Evolutionary conservation across 1,140 invertebrate genomes (phyloP).

Genomic region (Sycophaga agraensis): DNA sequence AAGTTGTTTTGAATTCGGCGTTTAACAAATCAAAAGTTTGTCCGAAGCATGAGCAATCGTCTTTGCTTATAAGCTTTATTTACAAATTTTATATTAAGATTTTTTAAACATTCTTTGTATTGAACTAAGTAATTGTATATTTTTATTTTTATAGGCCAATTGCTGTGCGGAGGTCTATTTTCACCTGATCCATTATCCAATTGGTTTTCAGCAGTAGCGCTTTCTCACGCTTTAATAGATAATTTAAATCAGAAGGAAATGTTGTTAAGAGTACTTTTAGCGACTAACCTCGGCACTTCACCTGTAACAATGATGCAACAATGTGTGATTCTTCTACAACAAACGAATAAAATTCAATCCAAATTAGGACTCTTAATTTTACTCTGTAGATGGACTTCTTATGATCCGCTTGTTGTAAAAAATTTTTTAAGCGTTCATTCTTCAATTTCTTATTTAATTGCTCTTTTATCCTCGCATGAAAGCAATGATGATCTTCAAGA

Average conservation of each 20-base stretch:
- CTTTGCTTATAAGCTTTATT: too few species aligned
- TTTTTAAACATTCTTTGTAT: too few species aligned
- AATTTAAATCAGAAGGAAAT: conserved; percentile 89
- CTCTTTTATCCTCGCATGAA: conserved; percentile 69
- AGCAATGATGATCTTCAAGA: conserved; percentile 72
- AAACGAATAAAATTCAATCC: conserved; percentile 83
- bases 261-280: conserved; percentile 87
- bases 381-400: conserved; percentile 83
- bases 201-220: conserved; percentile 92
- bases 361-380: conserved; percentile 92
- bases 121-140: background rate
- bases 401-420: conserved; percentile 82
- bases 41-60: background rate
- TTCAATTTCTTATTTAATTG: conserved; percentile 82
- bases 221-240: conserved; percentile 89
- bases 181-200: conserved; percentile 90
- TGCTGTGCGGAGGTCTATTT: conserved; percentile 93
- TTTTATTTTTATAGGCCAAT: conserved; percentile 68
- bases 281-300: conserved; percentile 79
- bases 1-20: too few species aligned
- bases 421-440: conserved; percentile 82
- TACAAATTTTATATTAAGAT: too few species aligned
- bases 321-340: conserved; percentile 80
- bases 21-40: conserved; percentile 14
- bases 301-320: conserved; percentile 88